Evolutionary conservation across 2,888 invertebrate genomes (phyloP), one percentile per base, ranked within the genome.

Genomic region (Volucella inflata): DNA sequence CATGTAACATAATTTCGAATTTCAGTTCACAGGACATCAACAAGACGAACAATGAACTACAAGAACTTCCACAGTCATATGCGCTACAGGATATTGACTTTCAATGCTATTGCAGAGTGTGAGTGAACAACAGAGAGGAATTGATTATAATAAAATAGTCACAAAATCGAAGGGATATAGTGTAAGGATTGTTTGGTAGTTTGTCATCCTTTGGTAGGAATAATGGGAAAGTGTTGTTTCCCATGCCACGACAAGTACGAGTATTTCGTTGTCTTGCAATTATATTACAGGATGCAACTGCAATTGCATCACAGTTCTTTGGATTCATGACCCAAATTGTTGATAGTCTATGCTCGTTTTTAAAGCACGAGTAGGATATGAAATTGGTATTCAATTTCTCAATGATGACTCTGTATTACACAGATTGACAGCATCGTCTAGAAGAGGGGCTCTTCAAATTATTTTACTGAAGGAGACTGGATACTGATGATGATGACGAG

Each of bases 281-380:
- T 71, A 75, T 84, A 71, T 75, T 17, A 59, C 57, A 59, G 62
- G 57, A 51, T 77, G 65, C 60, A 60, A 21, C 3, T 40, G 12
- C 16, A 10, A 38, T n/a, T 30, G 60, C 6, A 68, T 36, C 57
- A 83, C 46, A 38, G 70, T 46, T 80, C 65, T 68, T 12, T 75
- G 80, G 59, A 75, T 80, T 85, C 81, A 81, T 81, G 85, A 85
- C 85, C 80, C 67, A 80, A 85, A 85, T 85, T 62, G 75, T 57
- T 81, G 71, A 71, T 72, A 67, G 85, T 80, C 76, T 85, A 67
- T 67, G 80, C 55, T 78, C 57, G 60, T 53, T 51, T 50, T 55
- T 21, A 4, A 21, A 21, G 21, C 4, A 21, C n/a, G 30, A 36
- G 21, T 16, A 21, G 48, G 60, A 11, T 65, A 57, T 65, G 50